Percentiles rank a stretch among this genome's conserved stretches.
phyloP scores from a whole-genome alignment of 2,888 invertebrate species.

The Sarcophaga variegata region DNA sequence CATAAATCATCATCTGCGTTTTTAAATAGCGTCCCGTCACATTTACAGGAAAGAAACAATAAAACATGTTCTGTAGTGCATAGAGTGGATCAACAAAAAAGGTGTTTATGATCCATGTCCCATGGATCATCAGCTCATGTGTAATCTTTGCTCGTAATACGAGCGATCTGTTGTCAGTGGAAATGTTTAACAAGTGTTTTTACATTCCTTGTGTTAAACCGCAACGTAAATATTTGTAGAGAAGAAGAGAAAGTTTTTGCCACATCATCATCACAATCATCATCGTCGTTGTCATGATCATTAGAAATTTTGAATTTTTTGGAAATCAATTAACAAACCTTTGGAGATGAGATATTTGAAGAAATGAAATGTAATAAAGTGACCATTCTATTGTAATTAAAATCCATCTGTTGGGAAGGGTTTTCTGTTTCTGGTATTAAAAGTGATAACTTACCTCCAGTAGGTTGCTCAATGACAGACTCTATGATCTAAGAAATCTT shows the following conservation, averaged over 20 bases:
- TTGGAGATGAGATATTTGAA: no score
- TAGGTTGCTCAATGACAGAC: no score
- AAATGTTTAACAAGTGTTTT: constrained; percentile 51
- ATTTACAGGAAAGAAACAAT: constrained; percentile 7
- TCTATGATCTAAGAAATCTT: no score
- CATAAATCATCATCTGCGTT: constrained; percentile 58
- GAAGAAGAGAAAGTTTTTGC: constrained; percentile 20
- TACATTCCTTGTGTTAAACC: constrained; percentile 22
- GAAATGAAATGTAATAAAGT: no score
- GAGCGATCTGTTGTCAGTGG: neutral
- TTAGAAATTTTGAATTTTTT: no score
- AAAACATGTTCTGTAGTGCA: constrained; percentile 22
- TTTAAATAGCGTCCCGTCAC: neutral
- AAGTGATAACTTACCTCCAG: no score
- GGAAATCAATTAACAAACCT: no score
- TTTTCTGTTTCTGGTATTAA: no score
- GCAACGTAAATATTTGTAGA: constrained; percentile 40
- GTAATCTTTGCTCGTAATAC: constrained; percentile 31
- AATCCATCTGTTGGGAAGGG: no score
- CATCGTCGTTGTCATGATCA: no score
- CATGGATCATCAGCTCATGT: neutral
- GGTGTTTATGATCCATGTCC: constrained; percentile 44
- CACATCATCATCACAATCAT: constrained; percentile 12
- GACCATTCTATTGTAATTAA: no score
- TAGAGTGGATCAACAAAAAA: constrained; percentile 14